These are phyloP conservation scores for Sitta carolinensis DNA, from an alignment of 2,797 vertebrate genomes.

Conservation along the genomic window DNA sequence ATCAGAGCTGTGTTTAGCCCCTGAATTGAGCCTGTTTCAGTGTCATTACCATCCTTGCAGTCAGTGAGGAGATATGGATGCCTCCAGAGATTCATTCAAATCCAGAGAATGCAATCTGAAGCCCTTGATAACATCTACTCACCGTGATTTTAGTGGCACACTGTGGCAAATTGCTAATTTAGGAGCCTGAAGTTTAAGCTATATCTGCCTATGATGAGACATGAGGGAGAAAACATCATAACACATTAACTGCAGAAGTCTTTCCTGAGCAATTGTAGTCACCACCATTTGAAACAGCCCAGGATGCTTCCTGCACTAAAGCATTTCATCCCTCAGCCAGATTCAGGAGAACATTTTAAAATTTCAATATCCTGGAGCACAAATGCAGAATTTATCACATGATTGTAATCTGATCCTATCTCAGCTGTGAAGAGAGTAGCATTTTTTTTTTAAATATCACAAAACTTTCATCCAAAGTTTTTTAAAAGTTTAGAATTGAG, in stretches of 20 bases:
- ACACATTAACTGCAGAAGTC: neutral
- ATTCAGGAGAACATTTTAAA: neutral
- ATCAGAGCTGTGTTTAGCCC: neutral
- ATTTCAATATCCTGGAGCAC: neutral
- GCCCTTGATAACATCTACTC: neutral
- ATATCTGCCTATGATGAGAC: neutral
- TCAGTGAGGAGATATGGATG: neutral
- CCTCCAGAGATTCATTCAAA: neutral
- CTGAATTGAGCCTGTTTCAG: neutral
- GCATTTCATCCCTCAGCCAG: neutral
- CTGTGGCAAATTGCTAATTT: neutral
- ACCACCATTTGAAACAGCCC: neutral
- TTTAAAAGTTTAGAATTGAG: neutral
- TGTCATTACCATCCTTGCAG: neutral
- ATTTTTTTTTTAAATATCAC: neutral
- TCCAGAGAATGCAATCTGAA: neutral
- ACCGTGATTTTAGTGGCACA: neutral
- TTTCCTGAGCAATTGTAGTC: neutral
- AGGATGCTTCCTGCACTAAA: neutral
- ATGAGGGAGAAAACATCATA: neutral
- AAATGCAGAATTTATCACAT: neutral
- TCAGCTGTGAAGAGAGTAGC: neutral
- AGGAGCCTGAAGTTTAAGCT: neutral
- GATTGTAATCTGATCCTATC: neutral
- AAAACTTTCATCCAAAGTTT: neutral